Evolutionary conservation across 2,113 vertebrate genomes (phyloP), one percentile per base, ranked within the genome.

Genomic region (Rhipidura dahli): DNA sequence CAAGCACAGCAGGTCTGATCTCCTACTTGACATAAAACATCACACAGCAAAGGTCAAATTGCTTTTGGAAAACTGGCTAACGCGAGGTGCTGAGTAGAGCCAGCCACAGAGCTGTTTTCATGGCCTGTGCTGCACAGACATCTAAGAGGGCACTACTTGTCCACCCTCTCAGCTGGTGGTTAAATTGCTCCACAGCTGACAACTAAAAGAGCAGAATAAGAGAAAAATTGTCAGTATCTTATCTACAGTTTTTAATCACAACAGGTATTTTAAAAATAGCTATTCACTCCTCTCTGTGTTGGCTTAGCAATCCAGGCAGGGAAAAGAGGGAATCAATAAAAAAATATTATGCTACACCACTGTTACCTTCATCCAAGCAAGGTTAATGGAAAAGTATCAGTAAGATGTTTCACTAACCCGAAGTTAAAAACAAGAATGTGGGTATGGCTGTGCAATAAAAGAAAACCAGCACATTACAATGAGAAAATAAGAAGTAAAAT

Each of bases 201-300:
- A 88, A 77, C 78, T 60, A 24, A 69, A 87, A 54, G 26, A 70
- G 53, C 28, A 87, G 83, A 91, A n/a, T 49, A 68, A 87, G 70
- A 85, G 50, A 82, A 93, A 97, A 97, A 93, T 60, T 90, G 82
- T 66, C 93, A 72, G 66, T 65, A 49, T 75, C 72, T 83, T 94
- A 90, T 72, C 90, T 83, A 69, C 71, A 45, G 69, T 72, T 97
- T 95, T 93, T 94, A 95, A 90, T 90, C 92, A 82, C 87, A 92
- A 94, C 79, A 90, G 89, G 89, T 93, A 88, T 94, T 95, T 97
- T 96, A 20, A 90, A 96, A 97, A 95, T 68, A 96, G 93, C 90
- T 76, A n/a, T 90, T 92, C 65, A 15, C 66, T 82, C 42, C 49
- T 86, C 64, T 83, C 60, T 70, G 42, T 61, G 90, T 89, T 83